Percentiles rank a stretch among this genome's conserved stretches.
phyloP scores from a whole-genome alignment of 2,888 invertebrate species.

The Physocephala rufipes region DNA sequence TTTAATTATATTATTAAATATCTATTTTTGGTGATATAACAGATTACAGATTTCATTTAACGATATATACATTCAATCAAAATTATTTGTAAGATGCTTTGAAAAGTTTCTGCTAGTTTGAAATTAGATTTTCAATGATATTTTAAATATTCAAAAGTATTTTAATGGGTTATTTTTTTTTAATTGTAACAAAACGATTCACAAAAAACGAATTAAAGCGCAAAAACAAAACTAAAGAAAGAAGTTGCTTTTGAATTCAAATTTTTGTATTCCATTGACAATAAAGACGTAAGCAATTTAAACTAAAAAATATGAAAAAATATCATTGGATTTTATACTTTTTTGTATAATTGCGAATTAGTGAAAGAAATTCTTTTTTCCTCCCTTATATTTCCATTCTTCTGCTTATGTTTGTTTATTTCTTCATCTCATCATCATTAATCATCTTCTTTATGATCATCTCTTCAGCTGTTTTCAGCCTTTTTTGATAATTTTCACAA shows the following conservation, averaged over 20 bases:
- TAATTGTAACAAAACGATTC: neutral
- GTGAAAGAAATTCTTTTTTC: constrained; percentile 1
- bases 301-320: constrained; percentile 15
- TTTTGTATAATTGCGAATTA: neutral
- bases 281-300: neutral
- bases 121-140: too few relatives aligned
- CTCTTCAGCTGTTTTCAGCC: constrained; percentile 28
- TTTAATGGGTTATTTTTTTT: too few relatives aligned
- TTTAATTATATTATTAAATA: too few relatives aligned
- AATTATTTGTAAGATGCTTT: constrained; percentile 34
- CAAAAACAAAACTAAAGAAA: neutral
- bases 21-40: constrained; percentile 29
- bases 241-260: constrained; percentile 1
- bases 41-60: constrained; percentile 37
- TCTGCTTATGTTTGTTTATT: constrained; percentile 2
- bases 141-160: too few relatives aligned
- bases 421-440: constrained; percentile 25
- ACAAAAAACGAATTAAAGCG: neutral
- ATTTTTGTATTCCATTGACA: neutral
- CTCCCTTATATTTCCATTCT: constrained; percentile 12
- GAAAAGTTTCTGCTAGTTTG: constrained; percentile 7
- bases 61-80: constrained; percentile 40
- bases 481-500: constrained; percentile 39
- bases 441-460: constrained; percentile 31
- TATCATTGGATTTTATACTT: neutral